Evolutionary conservation across 1,140 invertebrate genomes (phyloP), one percentile per base, ranked within the genome.

Genomic region (Drosophila melanica): DNA sequence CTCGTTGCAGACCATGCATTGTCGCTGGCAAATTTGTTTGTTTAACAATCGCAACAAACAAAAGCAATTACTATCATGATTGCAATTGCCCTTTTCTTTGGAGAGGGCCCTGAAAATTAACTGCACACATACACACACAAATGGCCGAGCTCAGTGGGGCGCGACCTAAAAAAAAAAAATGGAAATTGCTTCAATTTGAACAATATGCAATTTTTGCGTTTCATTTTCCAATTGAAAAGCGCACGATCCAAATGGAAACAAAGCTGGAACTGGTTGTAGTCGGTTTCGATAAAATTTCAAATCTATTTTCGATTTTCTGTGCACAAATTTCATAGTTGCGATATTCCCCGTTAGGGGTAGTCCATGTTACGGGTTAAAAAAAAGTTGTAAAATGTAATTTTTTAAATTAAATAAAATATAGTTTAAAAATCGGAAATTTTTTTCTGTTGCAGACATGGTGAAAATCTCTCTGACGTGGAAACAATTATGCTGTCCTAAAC

Each of bases 401-500:
- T 4, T 11, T 20, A 20, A 18, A 10, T 20, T 45, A 11, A 45
- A 9, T n/a, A 2, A 47, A 47, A 47, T 11, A n/a, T n/a, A n/a
- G n/a, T n/a, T n/a, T n/a, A n/a, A n/a, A n/a, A n/a, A n/a, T n/a
- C n/a, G n/a, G n/a, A n/a, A n/a, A n/a, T n/a, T n/a, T 1, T 7
- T 18, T 44, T 42, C 7, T 44, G 30, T 90, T 81, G 1, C 84
- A 91, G 90, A 91, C 90, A 91, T 91, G 90, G 75, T 91, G 85
- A 90, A 84, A 74, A 79, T 79, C 77, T 90, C 60, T 86, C 75
- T 90, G 86, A 79, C 79, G 81, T 76, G 76, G 77, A 90, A 80
- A 76, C 69, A 90, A 76, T 77, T 87, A 75, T 87, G 87, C 90
- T 91, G 80, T 85, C 81, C 84, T 85, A 87, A 91, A 90, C 87